Percentiles rank a stretch among this genome's conserved stretches.
These are phyloP conservation scores for Gymnoscopelus microlampas DNA, from an alignment of 2,797 vertebrate genomes.

Conservation along the genomic window DNA sequence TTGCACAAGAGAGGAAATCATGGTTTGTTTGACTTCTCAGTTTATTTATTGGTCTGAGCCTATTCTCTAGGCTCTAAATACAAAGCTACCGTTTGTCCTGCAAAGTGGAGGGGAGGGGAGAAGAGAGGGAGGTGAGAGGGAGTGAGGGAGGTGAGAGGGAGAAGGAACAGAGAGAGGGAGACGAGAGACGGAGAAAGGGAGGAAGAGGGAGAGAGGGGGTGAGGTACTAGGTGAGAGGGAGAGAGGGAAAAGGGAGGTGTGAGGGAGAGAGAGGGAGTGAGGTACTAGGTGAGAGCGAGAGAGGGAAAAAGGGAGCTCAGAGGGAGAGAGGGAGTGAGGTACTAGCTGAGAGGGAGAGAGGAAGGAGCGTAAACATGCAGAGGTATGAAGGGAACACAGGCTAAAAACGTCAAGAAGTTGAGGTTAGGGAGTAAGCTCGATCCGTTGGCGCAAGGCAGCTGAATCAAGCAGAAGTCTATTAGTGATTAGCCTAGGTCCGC, in stretches of 20 bases:
- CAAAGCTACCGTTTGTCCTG: background rate
- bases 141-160: background rate
- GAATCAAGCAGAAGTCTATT: constrained; percentile 60
- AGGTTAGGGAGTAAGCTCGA: constrained; percentile 35
- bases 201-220: background rate
- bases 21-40: constrained; percentile 26
- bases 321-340: background rate
- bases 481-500: constrained; percentile 45
- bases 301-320: background rate
- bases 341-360: no score
- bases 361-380: no score
- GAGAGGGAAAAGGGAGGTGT: background rate
- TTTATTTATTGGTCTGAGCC: constrained; percentile 36
- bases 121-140: constrained; percentile 11
- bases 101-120: constrained; percentile 2
- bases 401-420: constrained; percentile 16
- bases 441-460: constrained; percentile 53
- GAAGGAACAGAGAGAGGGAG: constrained; percentile 28
- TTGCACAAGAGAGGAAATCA: background rate
- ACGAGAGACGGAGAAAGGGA: constrained; percentile 27
- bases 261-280: no score
- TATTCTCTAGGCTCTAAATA: constrained; percentile 25
- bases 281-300: no score
- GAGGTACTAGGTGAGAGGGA: background rate
- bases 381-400: no score